Percentiles rank a stretch among this genome's conserved stretches.
Conservation (phyloP, 2,797 vertebrate species). For the Austrolebias charrua region DNA sequence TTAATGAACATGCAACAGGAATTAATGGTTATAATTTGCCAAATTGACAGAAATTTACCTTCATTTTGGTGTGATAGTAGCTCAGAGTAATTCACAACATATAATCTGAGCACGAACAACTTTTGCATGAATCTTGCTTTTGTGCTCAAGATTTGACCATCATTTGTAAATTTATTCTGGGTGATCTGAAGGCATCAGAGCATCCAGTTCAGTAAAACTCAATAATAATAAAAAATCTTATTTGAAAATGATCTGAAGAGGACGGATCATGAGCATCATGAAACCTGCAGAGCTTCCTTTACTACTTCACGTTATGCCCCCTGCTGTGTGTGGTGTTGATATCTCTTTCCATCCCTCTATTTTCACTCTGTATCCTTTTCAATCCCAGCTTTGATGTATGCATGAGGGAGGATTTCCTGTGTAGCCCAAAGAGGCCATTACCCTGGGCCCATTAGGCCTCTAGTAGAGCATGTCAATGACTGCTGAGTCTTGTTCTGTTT, state of each 20-base stretch:
- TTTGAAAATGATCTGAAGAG: background rate
- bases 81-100: too few relatives aligned
- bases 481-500: conserved; percentile 75
- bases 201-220: too few relatives aligned
- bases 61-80: too few relatives aligned
- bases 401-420: conserved; percentile 80
- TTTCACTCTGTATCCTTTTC: conserved; percentile 62
- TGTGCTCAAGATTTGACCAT: too few relatives aligned
- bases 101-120: too few relatives aligned
- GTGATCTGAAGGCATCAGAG: too few relatives aligned
- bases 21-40: too few relatives aligned
- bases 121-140: too few relatives aligned
- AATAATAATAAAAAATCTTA: too few relatives aligned
- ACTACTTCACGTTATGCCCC: conserved; percentile 25
- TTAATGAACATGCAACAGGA: too few relatives aligned
- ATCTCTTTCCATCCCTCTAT: conserved; percentile 58
- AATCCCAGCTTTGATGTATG: conserved; percentile 77
- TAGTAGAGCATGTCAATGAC: conserved; percentile 81
- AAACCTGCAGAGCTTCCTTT: conserved; percentile 34
- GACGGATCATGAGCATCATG: conserved; percentile 23
- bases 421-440: conserved; percentile 82
- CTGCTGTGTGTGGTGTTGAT: conserved; percentile 65
- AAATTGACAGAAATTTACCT: too few relatives aligned
- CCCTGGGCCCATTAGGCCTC: conserved; percentile 82
- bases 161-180: too few relatives aligned